Percentiles rank a stretch among this genome's conserved stretches.
Conservation (phyloP, 2,797 vertebrate species). For the Enteromius radiatus region DNA sequence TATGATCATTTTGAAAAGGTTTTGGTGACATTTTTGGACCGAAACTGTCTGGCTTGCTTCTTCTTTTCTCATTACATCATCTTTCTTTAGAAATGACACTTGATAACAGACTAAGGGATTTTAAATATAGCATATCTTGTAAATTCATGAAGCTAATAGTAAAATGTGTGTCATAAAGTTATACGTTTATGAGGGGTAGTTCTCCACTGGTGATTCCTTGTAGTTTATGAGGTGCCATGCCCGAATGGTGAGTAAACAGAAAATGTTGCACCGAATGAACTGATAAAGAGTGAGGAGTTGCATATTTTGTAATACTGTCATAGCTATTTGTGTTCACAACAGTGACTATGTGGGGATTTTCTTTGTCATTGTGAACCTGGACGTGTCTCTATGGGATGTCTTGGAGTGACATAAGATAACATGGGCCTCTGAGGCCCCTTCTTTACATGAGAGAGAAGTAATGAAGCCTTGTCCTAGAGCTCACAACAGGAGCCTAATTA, state of each 20-base stretch:
- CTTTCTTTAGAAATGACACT: background rate
- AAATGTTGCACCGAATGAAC: background rate
- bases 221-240: background rate
- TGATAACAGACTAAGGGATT: background rate
- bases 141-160: background rate
- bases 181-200: background rate
- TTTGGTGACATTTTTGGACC: background rate
- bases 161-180: background rate
- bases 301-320: background rate
- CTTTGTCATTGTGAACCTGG: background rate
- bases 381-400: background rate
- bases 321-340: background rate
- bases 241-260: background rate
- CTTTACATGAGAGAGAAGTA: slow-evolving; percentile 5
- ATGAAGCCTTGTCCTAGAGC: background rate
- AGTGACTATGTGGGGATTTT: background rate
- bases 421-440: background rate
- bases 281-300: slow-evolving; percentile 2
- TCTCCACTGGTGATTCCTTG: background rate
- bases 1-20: background rate
- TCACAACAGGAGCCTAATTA: slow-evolving; percentile 4
- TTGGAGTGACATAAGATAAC: slow-evolving; percentile 5
- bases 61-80: background rate
- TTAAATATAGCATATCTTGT: background rate
- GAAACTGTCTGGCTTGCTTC: background rate